phyloP scores from a whole-genome alignment of 2,113 vertebrate species.

The Poeciliopsis prolifica region DNA sequence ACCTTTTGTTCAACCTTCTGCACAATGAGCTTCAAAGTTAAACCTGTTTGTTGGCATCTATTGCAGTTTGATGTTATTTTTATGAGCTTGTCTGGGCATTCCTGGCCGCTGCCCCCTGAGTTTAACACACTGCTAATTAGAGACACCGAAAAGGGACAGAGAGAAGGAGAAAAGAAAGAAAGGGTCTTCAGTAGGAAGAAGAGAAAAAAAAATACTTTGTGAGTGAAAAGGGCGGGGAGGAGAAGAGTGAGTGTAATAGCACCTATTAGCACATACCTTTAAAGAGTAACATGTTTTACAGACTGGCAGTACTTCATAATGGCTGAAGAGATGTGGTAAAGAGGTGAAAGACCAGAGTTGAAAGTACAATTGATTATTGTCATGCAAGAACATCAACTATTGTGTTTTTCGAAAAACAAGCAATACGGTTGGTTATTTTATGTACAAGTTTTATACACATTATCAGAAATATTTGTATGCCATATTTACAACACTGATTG shows the following conservation, averaged over 20 bases:
- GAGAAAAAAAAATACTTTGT: slow-evolving; percentile 48
- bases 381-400: too few species aligned
- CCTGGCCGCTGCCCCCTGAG: slow-evolving; percentile 58
- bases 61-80: slow-evolving; percentile 66
- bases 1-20: slow-evolving; percentile 1
- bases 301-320: slow-evolving; percentile 59
- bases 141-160: slow-evolving; percentile 49
- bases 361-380: too few species aligned
- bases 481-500: background rate
- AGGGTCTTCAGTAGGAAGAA: slow-evolving; percentile 20
- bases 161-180: slow-evolving; percentile 13
- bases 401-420: background rate
- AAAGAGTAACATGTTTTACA: slow-evolving; percentile 70
- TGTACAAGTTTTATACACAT: background rate
- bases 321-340: slow-evolving; percentile 20
- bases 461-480: background rate
- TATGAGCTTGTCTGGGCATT: slow-evolving; percentile 72
- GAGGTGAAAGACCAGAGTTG: slow-evolving; percentile 3
- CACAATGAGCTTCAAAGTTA: slow-evolving; percentile 19
- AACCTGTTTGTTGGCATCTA: slow-evolving; percentile 59
- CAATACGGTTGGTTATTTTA: background rate
- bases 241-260: slow-evolving; percentile 70
- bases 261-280: slow-evolving; percentile 74
- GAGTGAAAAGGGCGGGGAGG: slow-evolving; percentile 58
- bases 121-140: slow-evolving; percentile 75